Evolutionary conservation across 1,140 invertebrate genomes (phyloP).

Genomic region (Drosophila ficusphila): DNA sequence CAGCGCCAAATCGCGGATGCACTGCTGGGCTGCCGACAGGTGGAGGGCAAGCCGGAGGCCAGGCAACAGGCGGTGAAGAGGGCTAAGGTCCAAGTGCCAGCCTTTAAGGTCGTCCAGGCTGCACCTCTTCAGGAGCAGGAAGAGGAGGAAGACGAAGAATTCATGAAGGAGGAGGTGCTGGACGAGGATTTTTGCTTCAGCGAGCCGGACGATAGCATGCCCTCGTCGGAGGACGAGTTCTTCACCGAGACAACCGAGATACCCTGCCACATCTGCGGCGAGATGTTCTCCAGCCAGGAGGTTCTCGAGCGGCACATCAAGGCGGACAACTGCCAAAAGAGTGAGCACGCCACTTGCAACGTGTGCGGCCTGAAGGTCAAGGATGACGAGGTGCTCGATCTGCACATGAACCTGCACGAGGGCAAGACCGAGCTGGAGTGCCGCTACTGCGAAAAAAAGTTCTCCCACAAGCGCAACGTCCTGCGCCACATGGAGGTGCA

Average conservation of each 20-base stretch:
- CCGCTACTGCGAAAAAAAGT: slow-evolving; percentile 74
- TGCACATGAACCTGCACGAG: slow-evolving; percentile 80
- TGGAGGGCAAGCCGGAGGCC: neutral
- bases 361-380: slow-evolving; percentile 66
- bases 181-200: slow-evolving; percentile 42
- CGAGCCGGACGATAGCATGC: slow-evolving; percentile 47
- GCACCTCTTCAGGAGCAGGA: slow-evolving; percentile 20
- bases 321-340: slow-evolving; percentile 64
- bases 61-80: slow-evolving; percentile 28
- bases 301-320: slow-evolving; percentile 61
- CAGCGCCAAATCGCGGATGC: slow-evolving; percentile 66
- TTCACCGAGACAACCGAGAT: slow-evolving; percentile 40
- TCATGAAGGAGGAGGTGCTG: slow-evolving; percentile 33
- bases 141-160: slow-evolving; percentile 14
- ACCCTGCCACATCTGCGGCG: slow-evolving; percentile 67
- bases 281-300: slow-evolving; percentile 65
- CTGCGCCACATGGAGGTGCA: slow-evolving; percentile 79
- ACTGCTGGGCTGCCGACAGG: slow-evolving; percentile 51
- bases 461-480: slow-evolving; percentile 75
- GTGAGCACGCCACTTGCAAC: slow-evolving; percentile 59
- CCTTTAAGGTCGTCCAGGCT: slow-evolving; percentile 24
- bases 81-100: slow-evolving; percentile 20
- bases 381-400: slow-evolving; percentile 76
- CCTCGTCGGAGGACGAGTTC: slow-evolving; percentile 44
- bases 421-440: slow-evolving; percentile 79